phyloP scores from a whole-genome alignment of 2,797 vertebrate genomes.

The Cyclura pinguis region DNA sequence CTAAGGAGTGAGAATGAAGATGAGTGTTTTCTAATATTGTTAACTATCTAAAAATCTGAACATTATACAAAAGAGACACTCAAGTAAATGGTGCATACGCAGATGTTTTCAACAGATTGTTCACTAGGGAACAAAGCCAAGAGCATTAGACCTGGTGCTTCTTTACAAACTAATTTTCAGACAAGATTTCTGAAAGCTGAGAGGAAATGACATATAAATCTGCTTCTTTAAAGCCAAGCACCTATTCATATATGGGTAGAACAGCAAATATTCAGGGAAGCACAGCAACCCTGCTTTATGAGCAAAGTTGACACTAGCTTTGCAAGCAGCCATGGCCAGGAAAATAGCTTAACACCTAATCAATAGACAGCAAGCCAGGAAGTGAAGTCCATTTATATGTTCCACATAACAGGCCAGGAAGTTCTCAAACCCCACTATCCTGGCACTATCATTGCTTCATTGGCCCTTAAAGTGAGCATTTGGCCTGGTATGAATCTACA shows the following conservation, averaged over 20 bases:
- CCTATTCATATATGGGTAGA: neutral
- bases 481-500: neutral
- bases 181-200: neutral
- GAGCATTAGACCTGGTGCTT: neutral
- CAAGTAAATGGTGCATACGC: neutral
- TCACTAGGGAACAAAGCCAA: neutral
- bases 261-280: neutral
- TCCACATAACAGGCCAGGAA: conserved; percentile 30
- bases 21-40: neutral
- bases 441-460: neutral
- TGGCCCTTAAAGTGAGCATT: neutral
- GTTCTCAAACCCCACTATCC: neutral
- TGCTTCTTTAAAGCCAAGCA: neutral
- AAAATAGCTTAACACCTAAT: conserved; percentile 36
- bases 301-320: conserved; percentile 17
- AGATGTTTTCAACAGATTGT: neutral
- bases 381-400: conserved; percentile 27
- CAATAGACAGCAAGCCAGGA: conserved; percentile 6
- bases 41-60: neutral
- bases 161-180: neutral
- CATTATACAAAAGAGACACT: neutral
- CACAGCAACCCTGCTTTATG: neutral
- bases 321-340: conserved; percentile 16
- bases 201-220: neutral
- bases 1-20: neutral